phyloP scores from a whole-genome alignment of 2,888 invertebrate genomes.

The Sicus ferrugineus region DNA sequence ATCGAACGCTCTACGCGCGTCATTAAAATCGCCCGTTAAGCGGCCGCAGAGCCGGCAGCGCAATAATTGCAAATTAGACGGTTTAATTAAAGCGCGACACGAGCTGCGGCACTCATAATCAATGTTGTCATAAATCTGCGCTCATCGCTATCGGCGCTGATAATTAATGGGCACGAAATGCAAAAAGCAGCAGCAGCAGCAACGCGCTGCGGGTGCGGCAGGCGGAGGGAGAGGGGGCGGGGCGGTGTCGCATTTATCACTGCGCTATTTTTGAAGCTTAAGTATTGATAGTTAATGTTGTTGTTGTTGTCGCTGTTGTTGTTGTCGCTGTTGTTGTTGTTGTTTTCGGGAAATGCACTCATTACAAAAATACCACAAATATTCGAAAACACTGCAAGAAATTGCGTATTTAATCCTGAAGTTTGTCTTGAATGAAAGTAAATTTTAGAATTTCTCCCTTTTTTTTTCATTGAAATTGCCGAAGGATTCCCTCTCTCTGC shows the following conservation, averaged over 20 bases:
- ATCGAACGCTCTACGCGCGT: background rate
- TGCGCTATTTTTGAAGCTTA: background rate
- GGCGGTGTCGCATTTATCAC: background rate
- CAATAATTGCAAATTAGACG: slow-evolving; percentile 32
- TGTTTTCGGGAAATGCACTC: background rate
- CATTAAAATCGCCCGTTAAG: background rate
- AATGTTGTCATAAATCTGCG: slow-evolving; percentile 26
- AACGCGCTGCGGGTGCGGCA: background rate
- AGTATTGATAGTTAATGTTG: background rate
- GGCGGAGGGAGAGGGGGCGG: background rate
- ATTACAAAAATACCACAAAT: slow-evolving; percentile 3
- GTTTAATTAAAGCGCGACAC: slow-evolving; percentile 28
- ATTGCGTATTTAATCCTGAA: too few species aligned
- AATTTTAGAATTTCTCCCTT: too few species aligned
- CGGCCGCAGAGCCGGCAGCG: slow-evolving; percentile 1
- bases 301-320: background rate
- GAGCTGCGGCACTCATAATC: slow-evolving; percentile 18
- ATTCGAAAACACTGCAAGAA: background rate
- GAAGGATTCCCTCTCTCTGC: too few species aligned
- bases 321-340: background rate
- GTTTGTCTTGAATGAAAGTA: too few species aligned
- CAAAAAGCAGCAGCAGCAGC: background rate
- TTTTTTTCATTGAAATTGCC: too few species aligned
- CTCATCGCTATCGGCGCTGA: slow-evolving; percentile 13
- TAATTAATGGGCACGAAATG: slow-evolving; percentile 28